These are phyloP conservation scores for Lamproptera curius DNA, from an alignment of 2,888 invertebrate species.

Conservation along the genomic window DNA sequence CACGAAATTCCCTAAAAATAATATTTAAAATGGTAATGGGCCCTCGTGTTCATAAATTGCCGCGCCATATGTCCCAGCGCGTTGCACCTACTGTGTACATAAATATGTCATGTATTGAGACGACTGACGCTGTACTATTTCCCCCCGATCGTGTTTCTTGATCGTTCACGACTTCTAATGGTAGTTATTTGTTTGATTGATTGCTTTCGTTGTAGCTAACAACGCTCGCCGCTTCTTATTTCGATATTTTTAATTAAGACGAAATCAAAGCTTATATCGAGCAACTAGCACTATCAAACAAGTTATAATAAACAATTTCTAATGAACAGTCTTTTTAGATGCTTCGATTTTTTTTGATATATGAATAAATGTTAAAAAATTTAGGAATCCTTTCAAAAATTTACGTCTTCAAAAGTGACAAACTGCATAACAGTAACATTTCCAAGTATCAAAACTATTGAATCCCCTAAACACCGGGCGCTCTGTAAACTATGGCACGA, in stretches of 20 bases:
- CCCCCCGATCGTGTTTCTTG: conserved; percentile 43
- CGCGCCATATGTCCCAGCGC: conserved; percentile 72
- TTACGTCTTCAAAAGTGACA: too few species aligned
- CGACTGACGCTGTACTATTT: conserved; percentile 55
- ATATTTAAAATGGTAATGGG: conserved; percentile 79
- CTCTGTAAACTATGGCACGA: conserved; percentile 38
- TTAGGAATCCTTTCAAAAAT: too few species aligned
- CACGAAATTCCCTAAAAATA: conserved; percentile 79
- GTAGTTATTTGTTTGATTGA: conserved; percentile 11
- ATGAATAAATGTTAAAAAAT: too few species aligned
- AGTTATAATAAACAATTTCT: too few species aligned
- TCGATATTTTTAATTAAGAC: neutral
- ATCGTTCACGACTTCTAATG: conserved; percentile 36
- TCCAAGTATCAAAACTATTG: conserved; percentile 28
- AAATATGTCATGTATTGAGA: conserved; percentile 76
- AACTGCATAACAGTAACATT: too few species aligned
- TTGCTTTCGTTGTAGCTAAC: neutral
- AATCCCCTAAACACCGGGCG: conserved; percentile 18
- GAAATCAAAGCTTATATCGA: too few species aligned
- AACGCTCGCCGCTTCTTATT: neutral
- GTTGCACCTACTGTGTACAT: conserved; percentile 75
- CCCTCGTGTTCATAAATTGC: conserved; percentile 74
- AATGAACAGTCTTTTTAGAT: too few species aligned
- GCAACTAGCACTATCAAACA: too few species aligned
- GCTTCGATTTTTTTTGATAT: too few species aligned